Base-by-base conservation (phyloP, 2,797 vertebrate species). In the Calcarius lapponicus region DNA sequence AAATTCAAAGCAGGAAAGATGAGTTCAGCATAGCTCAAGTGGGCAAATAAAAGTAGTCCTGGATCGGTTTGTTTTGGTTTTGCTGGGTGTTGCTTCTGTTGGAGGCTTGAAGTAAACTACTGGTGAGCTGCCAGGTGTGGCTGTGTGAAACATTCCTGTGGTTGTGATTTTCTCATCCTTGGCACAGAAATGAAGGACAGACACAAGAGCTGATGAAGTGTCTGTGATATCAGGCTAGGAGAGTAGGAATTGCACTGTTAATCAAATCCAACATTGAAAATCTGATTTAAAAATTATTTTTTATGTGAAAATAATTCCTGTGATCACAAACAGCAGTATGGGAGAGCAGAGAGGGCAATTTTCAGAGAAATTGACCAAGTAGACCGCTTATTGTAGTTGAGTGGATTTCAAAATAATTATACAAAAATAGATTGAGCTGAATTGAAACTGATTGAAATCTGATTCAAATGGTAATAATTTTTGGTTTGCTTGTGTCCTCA, bases 61-160 rank as follows among this genome's bases (percentile, higher is more conserved):
- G 61, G 13, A 73, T 15, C 0, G 0, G 11, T 17, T 79, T 1
- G 5, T 60, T 88, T 65, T 7, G 38, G 24, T 58, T 47, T 4
- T 32, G 16, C 17, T 85, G n/a, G 19, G 40, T 56, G 19, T 32
- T n/a, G 11, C 12, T 84, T 10, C 29, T 71, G 1, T 38, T 11
- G 29, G 10, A 12, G 7, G 18, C 20, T 12, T 14, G 32, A 80
- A 67, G 38, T 7, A 86, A 91, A 45, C 6, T 9, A 11, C 20
- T 21, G 34, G 13, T 70, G 47, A 4, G 5, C 29, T 70, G 29
- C 14, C 50, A 56, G 13, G 14, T 34, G 26, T 7, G 13, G 8
- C 36, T n/a, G 9, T 43, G 53, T n/a, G 47, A 76, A 93, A 16
- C 12, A 6, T 48, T 79, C 12, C 21, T 48, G 22, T 2, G 1